Percentiles rank a stretch among this genome's conserved stretches.
These are phyloP conservation scores for Balaeniceps rex DNA, from an alignment of 2,113 vertebrate genomes.

Conservation along the genomic window DNA sequence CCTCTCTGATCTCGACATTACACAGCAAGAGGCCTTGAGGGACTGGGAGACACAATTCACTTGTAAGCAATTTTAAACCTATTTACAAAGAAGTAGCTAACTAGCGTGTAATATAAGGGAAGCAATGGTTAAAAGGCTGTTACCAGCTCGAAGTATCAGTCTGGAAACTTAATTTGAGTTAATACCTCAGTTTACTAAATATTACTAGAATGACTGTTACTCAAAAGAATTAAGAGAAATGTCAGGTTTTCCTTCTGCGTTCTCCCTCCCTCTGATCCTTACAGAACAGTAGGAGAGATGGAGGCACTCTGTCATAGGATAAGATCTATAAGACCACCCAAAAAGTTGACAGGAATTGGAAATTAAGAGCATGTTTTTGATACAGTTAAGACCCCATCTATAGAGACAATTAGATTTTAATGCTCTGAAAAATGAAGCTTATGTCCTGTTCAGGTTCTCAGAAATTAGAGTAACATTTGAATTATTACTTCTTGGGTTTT, in stretches of 20 bases:
- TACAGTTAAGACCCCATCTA: neutral
- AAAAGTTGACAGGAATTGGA: neutral
- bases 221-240: neutral
- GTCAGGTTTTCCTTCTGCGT: neutral
- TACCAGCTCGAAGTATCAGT: neutral
- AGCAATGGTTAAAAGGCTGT: neutral
- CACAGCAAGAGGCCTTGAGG: conserved; percentile 88
- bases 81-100: neutral
- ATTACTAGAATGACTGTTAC: neutral
- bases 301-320: neutral
- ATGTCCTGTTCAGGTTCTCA: neutral
- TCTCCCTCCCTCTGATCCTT: neutral
- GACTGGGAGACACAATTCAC: conserved; percentile 98
- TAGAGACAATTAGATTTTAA: neutral
- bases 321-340: neutral
- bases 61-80: conserved; percentile 75
- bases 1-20: conserved; percentile 88
- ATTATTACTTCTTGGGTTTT: neutral
- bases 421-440: neutral
- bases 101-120: neutral
- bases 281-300: neutral
- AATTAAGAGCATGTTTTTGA: neutral
- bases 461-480: neutral
- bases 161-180: neutral
- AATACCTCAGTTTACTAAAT: neutral